Evolutionary conservation across 2,888 invertebrate species (phyloP), one percentile per base, ranked within the genome.

Genomic region (Tubulanus polymorphus): DNA sequence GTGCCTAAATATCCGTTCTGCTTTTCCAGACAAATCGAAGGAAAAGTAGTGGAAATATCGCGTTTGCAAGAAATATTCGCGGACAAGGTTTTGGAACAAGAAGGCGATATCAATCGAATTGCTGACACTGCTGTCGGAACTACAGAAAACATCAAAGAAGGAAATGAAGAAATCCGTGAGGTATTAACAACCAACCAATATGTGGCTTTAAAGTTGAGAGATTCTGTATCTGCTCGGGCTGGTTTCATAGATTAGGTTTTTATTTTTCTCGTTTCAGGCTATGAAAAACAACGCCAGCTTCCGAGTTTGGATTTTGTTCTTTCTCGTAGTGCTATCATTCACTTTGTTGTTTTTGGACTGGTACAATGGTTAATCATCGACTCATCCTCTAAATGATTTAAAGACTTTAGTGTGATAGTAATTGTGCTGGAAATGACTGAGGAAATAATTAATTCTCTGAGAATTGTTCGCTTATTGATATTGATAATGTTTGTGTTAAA

Each of bases 241-340:
- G n/a, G n/a, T n/a, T n/a, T n/a, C n/a, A n/a, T n/a, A n/a, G n/a
- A n/a, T n/a, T 35, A 35, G 10, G n/a, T 35, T 12, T 35, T 12
- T 35, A 35, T 10, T 12, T 35, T 10, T 47, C 8, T 53, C 54
- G 52, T 72, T 72, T 26, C 70, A 81, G 79, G 96, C 97, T 0
- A 96, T 99, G 72, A 93, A 95, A 80, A 87, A 94, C 62, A 95
- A 95, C 80, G 97, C 97, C 1, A 93, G 95, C 0, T 85, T 96
- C 37, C 84, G 97, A 67, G 93, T 94, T 15, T 95, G 92, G 85
- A 87, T 96, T 54, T 81, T 99, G 28, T 97, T 99, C 81, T 95
- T 96, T 76, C 82, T 99, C 53, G 82, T 97, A 65, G 93, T 97
- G 37, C 89, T 96, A 87, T 93, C 96, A 37, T 93, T 97, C 78